Percentiles rank a stretch among this genome's conserved stretches.
These are phyloP conservation scores for Tachycineta bicolor DNA, from an alignment of 2,113 vertebrate genomes.

Conservation along the genomic window DNA sequence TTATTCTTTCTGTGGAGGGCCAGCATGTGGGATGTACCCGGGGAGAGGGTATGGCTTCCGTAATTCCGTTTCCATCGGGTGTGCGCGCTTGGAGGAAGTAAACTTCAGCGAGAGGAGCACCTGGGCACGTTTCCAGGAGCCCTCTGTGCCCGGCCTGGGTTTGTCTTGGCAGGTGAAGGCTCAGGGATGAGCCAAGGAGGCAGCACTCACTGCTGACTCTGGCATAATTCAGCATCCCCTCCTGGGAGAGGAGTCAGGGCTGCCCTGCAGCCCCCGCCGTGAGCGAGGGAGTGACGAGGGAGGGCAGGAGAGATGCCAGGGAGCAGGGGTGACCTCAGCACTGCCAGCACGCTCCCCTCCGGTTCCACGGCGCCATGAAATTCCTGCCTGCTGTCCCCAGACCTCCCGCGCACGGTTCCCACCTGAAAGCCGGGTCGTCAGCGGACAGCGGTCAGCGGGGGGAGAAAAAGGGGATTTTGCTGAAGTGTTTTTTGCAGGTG, in stretches of 20 bases:
- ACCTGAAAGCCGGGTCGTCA: neutral
- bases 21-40: neutral
- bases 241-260: neutral
- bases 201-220: neutral
- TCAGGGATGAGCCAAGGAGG: neutral
- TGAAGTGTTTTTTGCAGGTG: neutral
- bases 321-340: neutral
- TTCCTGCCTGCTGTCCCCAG: neutral
- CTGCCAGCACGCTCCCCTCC: neutral
- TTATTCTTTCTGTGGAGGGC: neutral
- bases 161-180: neutral
- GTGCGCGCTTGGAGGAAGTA: neutral
- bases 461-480: neutral
- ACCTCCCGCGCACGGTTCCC: neutral
- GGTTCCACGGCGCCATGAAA: neutral
- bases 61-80: neutral
- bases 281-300: neutral
- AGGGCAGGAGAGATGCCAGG: neutral
- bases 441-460: rapidly evolving
- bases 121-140: neutral
- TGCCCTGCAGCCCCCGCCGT: neutral
- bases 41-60: neutral
- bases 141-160: neutral
- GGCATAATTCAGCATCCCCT: neutral
- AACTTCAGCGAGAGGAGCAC: neutral